Conservation (phyloP, 2,797 vertebrate genomes). For the Pangasius macronema region DNA sequence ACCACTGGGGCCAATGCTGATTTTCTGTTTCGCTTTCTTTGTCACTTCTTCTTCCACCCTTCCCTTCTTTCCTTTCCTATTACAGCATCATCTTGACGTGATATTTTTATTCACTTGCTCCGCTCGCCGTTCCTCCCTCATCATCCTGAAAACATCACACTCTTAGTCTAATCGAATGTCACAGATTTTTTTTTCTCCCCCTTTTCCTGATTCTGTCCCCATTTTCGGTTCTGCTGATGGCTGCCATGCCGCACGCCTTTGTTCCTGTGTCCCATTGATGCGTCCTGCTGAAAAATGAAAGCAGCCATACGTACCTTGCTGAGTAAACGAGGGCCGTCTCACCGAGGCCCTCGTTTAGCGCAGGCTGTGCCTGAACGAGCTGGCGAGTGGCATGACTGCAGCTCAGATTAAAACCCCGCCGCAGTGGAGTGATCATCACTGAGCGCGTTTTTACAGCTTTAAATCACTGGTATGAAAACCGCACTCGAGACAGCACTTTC, state of each 20-base stretch:
- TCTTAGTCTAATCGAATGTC: slow-evolving; percentile 54
- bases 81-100: slow-evolving; percentile 61
- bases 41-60: slow-evolving; percentile 11
- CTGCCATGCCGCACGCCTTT: background rate
- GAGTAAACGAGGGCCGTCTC: slow-evolving; percentile 50
- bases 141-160: slow-evolving; percentile 31
- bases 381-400: background rate
- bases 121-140: slow-evolving; percentile 66
- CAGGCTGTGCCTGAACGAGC: slow-evolving; percentile 4
- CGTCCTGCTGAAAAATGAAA: slow-evolving; percentile 37
- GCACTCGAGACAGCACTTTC: slow-evolving; percentile 11
- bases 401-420: slow-evolving; percentile 49
- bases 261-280: background rate
- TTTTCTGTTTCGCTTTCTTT: slow-evolving; percentile 65
- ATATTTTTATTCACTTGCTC: slow-evolving; percentile 74
- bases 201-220: background rate
- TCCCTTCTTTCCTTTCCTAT: slow-evolving; percentile 6
- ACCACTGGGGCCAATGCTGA: slow-evolving; percentile 69
- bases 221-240: background rate
- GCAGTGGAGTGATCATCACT: slow-evolving; percentile 32
- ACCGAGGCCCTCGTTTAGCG: background rate
- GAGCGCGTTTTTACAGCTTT: slow-evolving; percentile 47
- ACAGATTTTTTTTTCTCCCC: slow-evolving; percentile 23
- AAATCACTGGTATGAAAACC: slow-evolving; percentile 30
- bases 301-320: slow-evolving; percentile 53